Conservation (phyloP, 1,140 invertebrate species). For the Rhopalosiphum maidis region DNA sequence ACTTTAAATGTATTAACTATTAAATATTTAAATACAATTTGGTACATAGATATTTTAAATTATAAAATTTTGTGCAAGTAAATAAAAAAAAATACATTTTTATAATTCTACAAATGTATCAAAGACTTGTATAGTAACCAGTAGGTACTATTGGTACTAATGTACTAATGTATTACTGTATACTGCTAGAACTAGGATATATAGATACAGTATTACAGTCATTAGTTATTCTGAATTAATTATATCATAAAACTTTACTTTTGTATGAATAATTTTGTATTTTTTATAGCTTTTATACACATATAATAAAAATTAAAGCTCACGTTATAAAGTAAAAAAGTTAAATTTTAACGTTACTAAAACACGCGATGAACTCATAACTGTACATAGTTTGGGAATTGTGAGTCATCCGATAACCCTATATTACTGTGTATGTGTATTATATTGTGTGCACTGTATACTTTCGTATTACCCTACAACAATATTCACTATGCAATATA, state of each 20-base stretch:
- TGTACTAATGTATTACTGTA: too few relatives aligned
- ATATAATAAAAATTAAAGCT: background rate
- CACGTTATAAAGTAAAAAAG: background rate
- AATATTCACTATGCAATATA: background rate
- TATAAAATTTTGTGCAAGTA: too few relatives aligned
- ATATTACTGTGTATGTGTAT: background rate
- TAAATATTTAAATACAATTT: too few relatives aligned
- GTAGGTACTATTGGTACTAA: background rate
- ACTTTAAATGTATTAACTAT: too few relatives aligned
- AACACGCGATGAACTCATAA: background rate
- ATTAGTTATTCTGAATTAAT: background rate
- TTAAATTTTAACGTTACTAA: background rate
- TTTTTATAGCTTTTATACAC: background rate
- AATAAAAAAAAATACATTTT: too few relatives aligned
- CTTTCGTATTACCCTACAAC: background rate
- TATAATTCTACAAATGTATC: too few relatives aligned
- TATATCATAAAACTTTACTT: background rate
- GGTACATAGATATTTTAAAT: too few relatives aligned
- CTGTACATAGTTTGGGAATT: background rate
- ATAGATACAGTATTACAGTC: too few relatives aligned
- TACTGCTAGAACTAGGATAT: background rate
- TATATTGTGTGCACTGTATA: background rate
- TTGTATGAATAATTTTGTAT: background rate
- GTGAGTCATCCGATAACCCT: slow-evolving; percentile 3
- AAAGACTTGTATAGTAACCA: background rate